Conservation (phyloP, 1,140 invertebrate genomes). For the Drosophila ironensis region DNA sequence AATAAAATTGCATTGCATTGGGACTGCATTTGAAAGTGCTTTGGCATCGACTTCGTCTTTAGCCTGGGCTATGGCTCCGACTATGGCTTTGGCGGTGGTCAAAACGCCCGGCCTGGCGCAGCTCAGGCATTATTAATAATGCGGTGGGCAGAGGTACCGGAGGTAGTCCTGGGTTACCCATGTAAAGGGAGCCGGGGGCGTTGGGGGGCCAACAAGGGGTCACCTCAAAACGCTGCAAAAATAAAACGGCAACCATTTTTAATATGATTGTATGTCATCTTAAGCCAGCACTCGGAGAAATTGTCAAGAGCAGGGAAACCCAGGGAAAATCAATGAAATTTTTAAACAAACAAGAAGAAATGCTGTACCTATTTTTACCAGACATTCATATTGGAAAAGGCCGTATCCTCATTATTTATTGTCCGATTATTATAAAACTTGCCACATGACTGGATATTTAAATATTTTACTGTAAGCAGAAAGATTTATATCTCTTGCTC, state of each 20-base stretch:
- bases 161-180: background rate
- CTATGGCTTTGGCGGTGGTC: constrained; percentile 65
- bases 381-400: no score
- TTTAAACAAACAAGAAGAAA: no score
- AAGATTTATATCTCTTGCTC: no score
- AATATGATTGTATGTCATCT: constrained; percentile 81
- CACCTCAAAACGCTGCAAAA: constrained; percentile 73
- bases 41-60: no score
- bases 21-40: constrained; percentile 78
- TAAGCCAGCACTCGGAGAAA: constrained; percentile 52
- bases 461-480: no score
- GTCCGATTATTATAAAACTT: no score
- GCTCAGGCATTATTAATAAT: constrained; percentile 72
- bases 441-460: no score
- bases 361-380: no score
- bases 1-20: constrained; percentile 81
- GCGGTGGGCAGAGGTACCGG: constrained; percentile 34
- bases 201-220: constrained; percentile 33
- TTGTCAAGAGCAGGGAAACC: no score
- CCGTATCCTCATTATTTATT: no score
- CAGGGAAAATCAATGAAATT: no score
- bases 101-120: constrained; percentile 33
- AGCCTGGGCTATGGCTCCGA: no score
- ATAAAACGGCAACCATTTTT: constrained; percentile 80
- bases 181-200: background rate